These are phyloP conservation scores for Mylabris sibirica DNA, from an alignment of 2,888 invertebrate species.

Conservation along the genomic window DNA sequence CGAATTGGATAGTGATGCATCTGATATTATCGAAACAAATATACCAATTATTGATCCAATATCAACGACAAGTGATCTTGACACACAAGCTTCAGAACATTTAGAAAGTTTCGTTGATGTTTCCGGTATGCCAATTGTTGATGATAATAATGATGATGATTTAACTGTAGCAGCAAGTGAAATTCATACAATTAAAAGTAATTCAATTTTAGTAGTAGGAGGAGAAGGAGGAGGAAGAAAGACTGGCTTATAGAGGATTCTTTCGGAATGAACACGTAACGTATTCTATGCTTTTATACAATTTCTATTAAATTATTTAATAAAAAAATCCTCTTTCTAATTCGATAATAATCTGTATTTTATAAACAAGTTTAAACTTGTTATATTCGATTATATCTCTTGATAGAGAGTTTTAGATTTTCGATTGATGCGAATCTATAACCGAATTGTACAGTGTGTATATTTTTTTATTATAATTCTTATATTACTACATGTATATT, in stretches of 20 bases:
- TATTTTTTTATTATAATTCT: constrained; percentile 19
- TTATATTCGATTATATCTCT: constrained; percentile 10
- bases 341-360: too few species aligned
- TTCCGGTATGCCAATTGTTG: constrained; percentile 39
- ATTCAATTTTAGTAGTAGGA: neutral
- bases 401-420: constrained; percentile 19
- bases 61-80: constrained; percentile 37
- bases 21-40: constrained; percentile 48
- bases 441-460: constrained; percentile 43
- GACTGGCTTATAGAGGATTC: constrained; percentile 12
- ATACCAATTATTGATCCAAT: constrained; percentile 49
- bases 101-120: constrained; percentile 50
- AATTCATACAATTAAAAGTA: constrained; percentile 15
- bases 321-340: too few species aligned
- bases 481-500: constrained; percentile 44
- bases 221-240: neutral
- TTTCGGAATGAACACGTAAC: neutral
- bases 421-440: constrained; percentile 5
- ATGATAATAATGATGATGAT: constrained; percentile 37
- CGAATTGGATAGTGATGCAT: constrained; percentile 46
- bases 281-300: neutral
- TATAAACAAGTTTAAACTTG: too few species aligned
- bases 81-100: constrained; percentile 50
- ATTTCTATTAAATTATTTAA: constrained; percentile 26
- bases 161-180: constrained; percentile 42